Percentiles rank a stretch among this genome's conserved stretches.
Conservation (phyloP, 2,888 invertebrate species). For the Dasypogon diadema region DNA sequence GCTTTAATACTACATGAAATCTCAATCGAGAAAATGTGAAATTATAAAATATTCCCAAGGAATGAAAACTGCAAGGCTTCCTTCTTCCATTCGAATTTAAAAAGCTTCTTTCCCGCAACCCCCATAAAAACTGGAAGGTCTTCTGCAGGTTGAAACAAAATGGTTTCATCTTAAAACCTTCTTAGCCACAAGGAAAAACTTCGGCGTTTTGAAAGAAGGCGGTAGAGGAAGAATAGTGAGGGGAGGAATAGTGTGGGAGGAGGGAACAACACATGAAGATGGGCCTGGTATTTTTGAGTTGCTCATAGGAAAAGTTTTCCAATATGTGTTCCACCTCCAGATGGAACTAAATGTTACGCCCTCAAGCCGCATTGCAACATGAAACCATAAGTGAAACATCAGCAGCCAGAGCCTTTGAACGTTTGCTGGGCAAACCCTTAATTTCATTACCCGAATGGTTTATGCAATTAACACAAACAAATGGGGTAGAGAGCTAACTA, state of each 20-base stretch:
- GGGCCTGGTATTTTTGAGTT: neutral
- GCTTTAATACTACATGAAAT: slow-evolving; percentile 11
- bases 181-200: slow-evolving; percentile 19
- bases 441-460: slow-evolving; percentile 34
- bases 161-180: slow-evolving; percentile 5
- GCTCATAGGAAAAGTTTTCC: slow-evolving; percentile 16
- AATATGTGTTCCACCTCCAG: slow-evolving; percentile 22
- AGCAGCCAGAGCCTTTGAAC: neutral
- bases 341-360: neutral
- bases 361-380: slow-evolving; percentile 1
- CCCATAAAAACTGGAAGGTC: neutral
- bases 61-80: neutral
- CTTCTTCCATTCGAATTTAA: neutral
- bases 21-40: neutral
- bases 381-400: slow-evolving; percentile 25
- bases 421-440: slow-evolving; percentile 10
- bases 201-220: slow-evolving; percentile 17
- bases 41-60: neutral
- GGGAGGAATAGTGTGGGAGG: too few relatives aligned
- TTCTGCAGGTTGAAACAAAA: slow-evolving; percentile 22
- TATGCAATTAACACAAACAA: slow-evolving; percentile 30
- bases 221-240: neutral
- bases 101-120: neutral
- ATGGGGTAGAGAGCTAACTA: slow-evolving; percentile 7
- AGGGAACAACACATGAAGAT: too few relatives aligned